Conservation (phyloP, 37 sponge, comb jelly and placozoan species). For the Diacarnus erythraeanus region DNA sequence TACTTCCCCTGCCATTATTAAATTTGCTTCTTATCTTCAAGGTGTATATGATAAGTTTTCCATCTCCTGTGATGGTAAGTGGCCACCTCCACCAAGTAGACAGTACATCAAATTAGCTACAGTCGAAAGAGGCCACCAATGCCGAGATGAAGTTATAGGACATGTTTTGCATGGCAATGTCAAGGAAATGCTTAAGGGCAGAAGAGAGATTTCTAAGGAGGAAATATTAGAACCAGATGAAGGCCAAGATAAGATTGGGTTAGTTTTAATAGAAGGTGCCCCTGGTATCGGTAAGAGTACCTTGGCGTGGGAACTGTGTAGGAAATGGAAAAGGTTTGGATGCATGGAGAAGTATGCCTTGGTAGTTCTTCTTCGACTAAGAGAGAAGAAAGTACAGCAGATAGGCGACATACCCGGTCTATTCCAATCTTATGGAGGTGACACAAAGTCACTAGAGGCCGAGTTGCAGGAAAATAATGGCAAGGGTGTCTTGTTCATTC, state of each 20-base stretch:
- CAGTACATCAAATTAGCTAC: constrained; percentile 17
- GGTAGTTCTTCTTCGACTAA: constrained; percentile 18
- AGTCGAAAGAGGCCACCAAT: background rate
- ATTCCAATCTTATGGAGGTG: background rate
- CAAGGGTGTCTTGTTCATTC: constrained; percentile 13
- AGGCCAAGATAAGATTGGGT: background rate
- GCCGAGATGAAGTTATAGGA: background rate
- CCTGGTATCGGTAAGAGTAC: constrained; percentile 44
- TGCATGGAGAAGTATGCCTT: background rate
- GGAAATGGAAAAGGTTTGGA: background rate
- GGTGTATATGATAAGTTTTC: too few species aligned
- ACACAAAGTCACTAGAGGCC: background rate
- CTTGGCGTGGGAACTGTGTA: constrained; percentile 25
- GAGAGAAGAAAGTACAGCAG: constrained; percentile 29
- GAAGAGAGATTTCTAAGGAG: background rate
- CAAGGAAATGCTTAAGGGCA: constrained; percentile 4
- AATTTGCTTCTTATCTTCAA: too few species aligned
- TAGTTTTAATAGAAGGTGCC: constrained; percentile 10
- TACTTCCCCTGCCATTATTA: too few species aligned
- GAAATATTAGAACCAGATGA: background rate
- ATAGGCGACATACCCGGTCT: background rate
- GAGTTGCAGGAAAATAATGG: constrained; percentile 22
- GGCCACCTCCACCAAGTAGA: background rate
- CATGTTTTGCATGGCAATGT: constrained; percentile 1
- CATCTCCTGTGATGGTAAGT: background rate